phyloP scores from a whole-genome alignment of 2,113 vertebrate genomes.

The Meleagris gallopavo region DNA sequence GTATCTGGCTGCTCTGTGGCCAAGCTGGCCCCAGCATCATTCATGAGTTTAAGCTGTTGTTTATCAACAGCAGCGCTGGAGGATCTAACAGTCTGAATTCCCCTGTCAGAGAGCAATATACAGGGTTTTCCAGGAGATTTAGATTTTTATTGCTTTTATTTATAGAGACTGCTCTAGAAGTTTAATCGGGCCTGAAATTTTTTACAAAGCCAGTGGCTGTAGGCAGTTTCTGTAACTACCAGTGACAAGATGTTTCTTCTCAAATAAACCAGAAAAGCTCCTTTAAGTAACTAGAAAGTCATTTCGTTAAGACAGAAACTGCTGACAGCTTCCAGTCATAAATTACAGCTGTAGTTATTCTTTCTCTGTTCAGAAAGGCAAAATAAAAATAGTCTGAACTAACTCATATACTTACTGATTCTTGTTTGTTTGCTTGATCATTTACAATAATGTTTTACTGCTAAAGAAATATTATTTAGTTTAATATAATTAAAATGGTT shows the following conservation, averaged over 20 bases:
- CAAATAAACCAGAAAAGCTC: neutral
- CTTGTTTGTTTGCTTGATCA: neutral
- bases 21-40: neutral
- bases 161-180: neutral
- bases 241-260: neutral
- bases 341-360: slow-evolving; percentile 4
- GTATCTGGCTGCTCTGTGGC: fast-evolving
- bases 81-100: neutral
- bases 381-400: neutral
- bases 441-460: neutral
- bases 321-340: neutral
- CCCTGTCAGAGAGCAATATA: neutral
- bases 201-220: slow-evolving; percentile 3
- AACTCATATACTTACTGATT: neutral
- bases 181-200: neutral
- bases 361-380: neutral
- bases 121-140: neutral
- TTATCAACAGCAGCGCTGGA: neutral
- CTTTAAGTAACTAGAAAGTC: neutral
- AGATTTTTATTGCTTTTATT: neutral
- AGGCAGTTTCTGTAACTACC: neutral
- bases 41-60: neutral
- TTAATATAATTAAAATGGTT: neutral
- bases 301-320: neutral
- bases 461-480: neutral